Evolutionary conservation across 2,797 vertebrate species (phyloP), one percentile per base, ranked within the genome.

Genomic region (Balearica regulorum): DNA sequence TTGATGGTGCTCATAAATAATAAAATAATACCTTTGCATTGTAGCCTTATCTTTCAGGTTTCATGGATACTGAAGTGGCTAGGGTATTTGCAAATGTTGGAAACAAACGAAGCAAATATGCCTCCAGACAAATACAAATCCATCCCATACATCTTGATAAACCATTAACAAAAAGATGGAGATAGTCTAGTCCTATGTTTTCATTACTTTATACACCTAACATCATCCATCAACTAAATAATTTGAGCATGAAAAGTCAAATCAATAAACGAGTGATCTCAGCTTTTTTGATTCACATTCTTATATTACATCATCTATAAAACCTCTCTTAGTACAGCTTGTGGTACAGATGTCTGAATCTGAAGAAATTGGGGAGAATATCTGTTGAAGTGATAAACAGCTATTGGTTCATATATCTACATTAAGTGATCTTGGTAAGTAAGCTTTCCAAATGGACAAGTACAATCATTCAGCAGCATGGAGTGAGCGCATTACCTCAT

Each of bases 211-310:
- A 57, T 92, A 69, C 35, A 92, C n/a, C 68, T 75, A 95, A 94
- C 70, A 83, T 94, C 60, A 95, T 87, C 87, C 83, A 71, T 96
- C 84, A 96, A 26, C 72, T 94, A 96, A 98, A 98, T 98, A 98
- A 98, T 97, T 98, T 97, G 98, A 98, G 97, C 98, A 97, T 98
- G 97, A 95, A 97, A 96, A 97, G 96, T 98, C 97, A 96, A 98
- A 99, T 99, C 98, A 98, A 98, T 98, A 98, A 94, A 97, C 51
- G 96, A 98, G 97, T 97, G 97, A 98, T 97, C 94, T 98, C 97
- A 98, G 97, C 96, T 98, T 97, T 98, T 98, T 97, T 97, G 94
- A 97, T 97, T 97, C 96, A 97, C 97, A 97, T 96, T 96, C 97
- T 98, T 98, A 94, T 96, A 94, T 98, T 98, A 96, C 91, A 96